Percentiles rank a stretch among this genome's conserved stretches.
These are phyloP conservation scores for Terrapene triunguis DNA, from an alignment of 2,113 vertebrate genomes.

Conservation along the genomic window DNA sequence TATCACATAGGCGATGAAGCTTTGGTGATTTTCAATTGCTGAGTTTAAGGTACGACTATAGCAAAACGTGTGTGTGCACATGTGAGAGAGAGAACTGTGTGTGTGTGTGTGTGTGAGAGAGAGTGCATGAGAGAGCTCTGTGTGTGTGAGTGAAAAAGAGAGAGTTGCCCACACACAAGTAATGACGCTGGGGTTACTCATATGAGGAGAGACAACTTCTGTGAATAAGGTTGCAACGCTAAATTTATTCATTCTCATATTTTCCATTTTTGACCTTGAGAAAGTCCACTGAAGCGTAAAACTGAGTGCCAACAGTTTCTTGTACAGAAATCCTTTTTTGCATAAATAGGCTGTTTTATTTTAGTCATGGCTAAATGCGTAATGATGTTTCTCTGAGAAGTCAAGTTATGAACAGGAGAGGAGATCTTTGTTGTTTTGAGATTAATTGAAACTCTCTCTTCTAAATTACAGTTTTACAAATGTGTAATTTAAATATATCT, in stretches of 20 bases:
- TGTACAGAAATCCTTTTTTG: background rate
- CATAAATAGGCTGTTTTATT: slow-evolving; percentile 4
- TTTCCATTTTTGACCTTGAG: background rate
- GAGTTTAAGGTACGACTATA: background rate
- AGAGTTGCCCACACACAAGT: background rate
- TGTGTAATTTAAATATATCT: slow-evolving; percentile 2
- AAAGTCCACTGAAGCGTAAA: background rate
- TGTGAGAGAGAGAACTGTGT: too few species aligned
- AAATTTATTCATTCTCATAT: background rate
- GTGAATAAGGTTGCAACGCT: accelerated
- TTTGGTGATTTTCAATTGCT: background rate
- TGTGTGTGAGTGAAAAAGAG: background rate
- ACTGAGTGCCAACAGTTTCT: background rate
- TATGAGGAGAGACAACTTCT: accelerated
- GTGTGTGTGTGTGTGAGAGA: too few species aligned
- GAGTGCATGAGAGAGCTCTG: too few species aligned
- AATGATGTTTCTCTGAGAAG: background rate
- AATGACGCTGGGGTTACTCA: background rate
- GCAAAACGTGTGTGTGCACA: too few species aligned
- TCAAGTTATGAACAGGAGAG: background rate
- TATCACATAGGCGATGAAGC: background rate
- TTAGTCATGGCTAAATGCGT: slow-evolving; percentile 1
- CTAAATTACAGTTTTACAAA: background rate
- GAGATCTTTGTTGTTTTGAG: background rate
- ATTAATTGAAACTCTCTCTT: slow-evolving; percentile 43